These are phyloP conservation scores for Teleiodes luculella DNA, from an alignment of 2,888 invertebrate species.

Conservation along the genomic window DNA sequence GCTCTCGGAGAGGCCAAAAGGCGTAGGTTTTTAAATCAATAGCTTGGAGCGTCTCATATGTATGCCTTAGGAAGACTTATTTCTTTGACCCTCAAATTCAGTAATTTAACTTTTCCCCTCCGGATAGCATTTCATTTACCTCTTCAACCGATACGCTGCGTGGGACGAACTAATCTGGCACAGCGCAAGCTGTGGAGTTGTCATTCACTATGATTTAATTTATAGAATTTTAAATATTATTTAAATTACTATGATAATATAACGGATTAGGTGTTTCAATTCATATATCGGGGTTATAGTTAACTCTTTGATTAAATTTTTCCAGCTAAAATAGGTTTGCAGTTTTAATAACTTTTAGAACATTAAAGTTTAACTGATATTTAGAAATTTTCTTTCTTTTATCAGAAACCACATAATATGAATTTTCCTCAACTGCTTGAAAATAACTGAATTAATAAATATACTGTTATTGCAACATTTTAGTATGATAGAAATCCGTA, in stretches of 20 bases:
- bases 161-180: conserved; percentile 76
- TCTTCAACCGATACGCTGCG: conserved; percentile 79
- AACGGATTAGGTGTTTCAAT: too few species aligned
- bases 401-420: too few species aligned
- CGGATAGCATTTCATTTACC: conserved; percentile 79
- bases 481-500: too few species aligned
- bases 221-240: too few species aligned
- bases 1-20: neutral
- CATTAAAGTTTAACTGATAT: too few species aligned
- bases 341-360: too few species aligned
- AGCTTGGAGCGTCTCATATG: conserved; percentile 13
- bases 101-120: conserved; percentile 80
- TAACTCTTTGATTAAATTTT: neutral
- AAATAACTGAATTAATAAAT: too few species aligned
- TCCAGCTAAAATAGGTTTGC: neutral
- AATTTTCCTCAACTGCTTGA: too few species aligned
- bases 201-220: neutral
- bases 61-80: conserved; percentile 39
- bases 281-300: too few species aligned
- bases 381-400: too few species aligned
- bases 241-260: too few species aligned
- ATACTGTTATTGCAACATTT: too few species aligned
- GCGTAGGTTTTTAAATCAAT: conserved; percentile 14
- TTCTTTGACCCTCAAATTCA: conserved; percentile 78
- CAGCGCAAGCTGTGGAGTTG: conserved; percentile 46